phyloP scores from a whole-genome alignment of 2,113 vertebrate species.

The Uropsilus gracilis region DNA sequence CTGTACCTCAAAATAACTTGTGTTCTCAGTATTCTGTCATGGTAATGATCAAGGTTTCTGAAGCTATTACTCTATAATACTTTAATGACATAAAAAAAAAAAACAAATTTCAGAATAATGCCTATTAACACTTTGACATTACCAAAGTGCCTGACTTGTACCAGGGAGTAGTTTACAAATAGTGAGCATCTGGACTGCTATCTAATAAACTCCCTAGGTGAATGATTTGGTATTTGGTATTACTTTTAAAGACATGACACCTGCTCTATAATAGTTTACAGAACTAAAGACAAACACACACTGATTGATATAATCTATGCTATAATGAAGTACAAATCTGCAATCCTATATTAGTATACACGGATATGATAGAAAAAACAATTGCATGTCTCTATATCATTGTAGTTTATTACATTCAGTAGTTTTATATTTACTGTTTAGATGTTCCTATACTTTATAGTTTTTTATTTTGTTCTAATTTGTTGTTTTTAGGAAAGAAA shows the following conservation, averaged over 20 bases:
- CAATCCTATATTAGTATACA: neutral
- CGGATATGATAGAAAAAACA: neutral
- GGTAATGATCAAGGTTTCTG: neutral
- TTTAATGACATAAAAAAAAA: neutral
- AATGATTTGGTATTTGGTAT: neutral
- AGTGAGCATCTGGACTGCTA: slow-evolving; percentile 38
- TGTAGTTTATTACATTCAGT: neutral
- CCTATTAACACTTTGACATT: slow-evolving; percentile 34
- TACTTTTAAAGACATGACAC: neutral
- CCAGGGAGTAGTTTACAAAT: slow-evolving; percentile 28
- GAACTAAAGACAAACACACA: neutral
- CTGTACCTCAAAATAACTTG: neutral
- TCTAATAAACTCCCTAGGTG: neutral
- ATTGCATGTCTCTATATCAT: neutral
- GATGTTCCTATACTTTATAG: neutral
- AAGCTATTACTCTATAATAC: neutral
- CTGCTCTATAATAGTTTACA: neutral
- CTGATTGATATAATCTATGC: neutral
- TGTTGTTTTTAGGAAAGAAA: neutral
- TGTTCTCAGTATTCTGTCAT: neutral
- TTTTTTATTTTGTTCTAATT: neutral
- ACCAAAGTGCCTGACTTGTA: neutral
- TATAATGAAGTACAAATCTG: neutral
- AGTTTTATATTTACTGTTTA: neutral
- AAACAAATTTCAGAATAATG: neutral